These are phyloP conservation scores for Falco naumanni DNA, from an alignment of 2,797 vertebrate genomes.

Conservation along the genomic window DNA sequence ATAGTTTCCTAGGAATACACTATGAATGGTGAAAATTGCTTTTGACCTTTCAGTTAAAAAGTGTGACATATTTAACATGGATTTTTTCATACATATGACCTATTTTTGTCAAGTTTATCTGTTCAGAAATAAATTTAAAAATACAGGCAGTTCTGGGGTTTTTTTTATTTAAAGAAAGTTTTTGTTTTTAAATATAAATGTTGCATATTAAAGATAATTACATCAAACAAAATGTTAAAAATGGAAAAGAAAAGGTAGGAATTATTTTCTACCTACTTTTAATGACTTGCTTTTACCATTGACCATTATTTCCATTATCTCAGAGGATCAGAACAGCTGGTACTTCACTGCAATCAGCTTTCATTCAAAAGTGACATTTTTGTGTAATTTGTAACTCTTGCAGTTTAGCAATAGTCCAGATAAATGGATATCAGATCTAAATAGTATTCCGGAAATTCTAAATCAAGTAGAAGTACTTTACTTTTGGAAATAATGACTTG, in stretches of 20 bases:
- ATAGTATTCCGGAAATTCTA: not conserved
- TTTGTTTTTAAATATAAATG: not conserved
- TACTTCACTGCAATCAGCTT: not conserved
- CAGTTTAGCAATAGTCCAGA: not conserved
- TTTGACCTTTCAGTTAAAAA: not conserved
- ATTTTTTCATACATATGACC: not conserved
- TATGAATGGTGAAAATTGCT: not conserved
- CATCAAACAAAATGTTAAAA: not conserved
- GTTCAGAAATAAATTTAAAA: not conserved
- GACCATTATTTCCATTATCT: not conserved
- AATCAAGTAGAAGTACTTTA: not conserved
- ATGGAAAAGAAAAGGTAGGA: not conserved
- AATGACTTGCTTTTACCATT: not conserved
- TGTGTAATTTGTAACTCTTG: not conserved
- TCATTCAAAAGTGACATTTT: not conserved
- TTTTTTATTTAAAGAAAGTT: not conserved
- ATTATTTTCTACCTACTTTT: not conserved
- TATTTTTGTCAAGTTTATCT: not conserved
- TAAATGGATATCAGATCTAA: not conserved
- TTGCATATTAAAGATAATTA: not conserved
- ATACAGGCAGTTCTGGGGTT: not conserved
- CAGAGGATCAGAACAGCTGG: not conserved
- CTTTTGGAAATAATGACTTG: not conserved
- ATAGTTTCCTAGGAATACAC: not conserved
- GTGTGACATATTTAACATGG: not conserved